Evolutionary conservation across 2,113 vertebrate genomes (phyloP).

Genomic region (Perca fluviatilis): DNA sequence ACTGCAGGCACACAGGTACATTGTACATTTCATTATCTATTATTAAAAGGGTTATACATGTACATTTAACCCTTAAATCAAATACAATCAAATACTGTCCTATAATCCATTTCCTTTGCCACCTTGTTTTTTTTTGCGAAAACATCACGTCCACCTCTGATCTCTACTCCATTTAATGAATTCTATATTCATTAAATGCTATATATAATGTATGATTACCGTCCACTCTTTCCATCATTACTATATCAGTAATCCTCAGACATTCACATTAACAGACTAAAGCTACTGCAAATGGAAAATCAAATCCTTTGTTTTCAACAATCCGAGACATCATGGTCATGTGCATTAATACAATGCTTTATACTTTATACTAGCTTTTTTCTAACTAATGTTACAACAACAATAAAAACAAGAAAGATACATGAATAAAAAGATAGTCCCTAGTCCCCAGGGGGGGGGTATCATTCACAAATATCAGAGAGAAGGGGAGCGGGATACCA

Average conservation of each 20-base stretch:
- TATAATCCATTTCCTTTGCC: background rate
- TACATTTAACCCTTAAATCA: background rate
- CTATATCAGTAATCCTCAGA: constrained; percentile 50
- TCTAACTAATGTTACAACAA: too few relatives aligned
- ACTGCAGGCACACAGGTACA: background rate
- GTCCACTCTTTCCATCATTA: constrained; percentile 3
- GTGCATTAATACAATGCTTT: constrained; percentile 19
- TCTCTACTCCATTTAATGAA: constrained; percentile 49
- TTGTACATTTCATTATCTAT: background rate
- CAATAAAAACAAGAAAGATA: background rate
- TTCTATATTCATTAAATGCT: constrained; percentile 33
- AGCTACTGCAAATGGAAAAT: constrained; percentile 30
- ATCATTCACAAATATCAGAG: background rate
- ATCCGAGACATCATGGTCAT: constrained; percentile 5
- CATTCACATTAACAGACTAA: constrained; percentile 32
- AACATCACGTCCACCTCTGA: background rate
- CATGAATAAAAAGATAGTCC: background rate
- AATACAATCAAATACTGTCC: background rate
- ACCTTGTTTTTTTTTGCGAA: background rate
- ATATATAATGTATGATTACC: constrained; percentile 30
- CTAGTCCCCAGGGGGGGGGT: too few relatives aligned
- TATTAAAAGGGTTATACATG: background rate
- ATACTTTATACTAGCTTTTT: too few relatives aligned
- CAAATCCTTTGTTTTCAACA: constrained; percentile 51
- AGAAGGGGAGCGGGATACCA: background rate